phyloP scores from a whole-genome alignment of 2,113 vertebrate genomes.

The Galeopterus variegatus region DNA sequence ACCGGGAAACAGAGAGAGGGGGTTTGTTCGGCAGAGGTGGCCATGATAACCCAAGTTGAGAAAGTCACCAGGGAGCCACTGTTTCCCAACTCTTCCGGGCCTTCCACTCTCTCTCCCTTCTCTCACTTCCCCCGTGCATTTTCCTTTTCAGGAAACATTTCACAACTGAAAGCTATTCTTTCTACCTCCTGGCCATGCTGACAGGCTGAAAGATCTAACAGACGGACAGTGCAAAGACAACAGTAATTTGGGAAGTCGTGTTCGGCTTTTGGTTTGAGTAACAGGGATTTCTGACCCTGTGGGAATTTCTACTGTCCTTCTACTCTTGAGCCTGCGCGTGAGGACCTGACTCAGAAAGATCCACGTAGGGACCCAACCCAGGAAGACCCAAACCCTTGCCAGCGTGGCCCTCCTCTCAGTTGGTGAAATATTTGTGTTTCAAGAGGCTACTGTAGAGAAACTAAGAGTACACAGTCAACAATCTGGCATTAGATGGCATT shows the following conservation, averaged over 20 bases:
- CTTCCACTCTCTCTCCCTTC: neutral
- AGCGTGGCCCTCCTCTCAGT: neutral
- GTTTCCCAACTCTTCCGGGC: too few species aligned
- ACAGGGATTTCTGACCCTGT: neutral
- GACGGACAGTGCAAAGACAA: neutral
- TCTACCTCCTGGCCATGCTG: neutral
- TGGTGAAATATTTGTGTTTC: neutral
- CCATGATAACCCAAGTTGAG: neutral
- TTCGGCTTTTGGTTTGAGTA: neutral
- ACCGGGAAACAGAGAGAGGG: neutral
- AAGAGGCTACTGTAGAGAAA: neutral
- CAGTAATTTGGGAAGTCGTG: neutral
- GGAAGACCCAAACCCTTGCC: neutral
- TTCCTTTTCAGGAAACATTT: neutral
- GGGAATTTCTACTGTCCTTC: neutral
- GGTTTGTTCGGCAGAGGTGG: neutral
- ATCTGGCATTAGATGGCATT: fast-evolving
- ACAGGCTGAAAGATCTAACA: neutral
- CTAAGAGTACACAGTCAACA: neutral
- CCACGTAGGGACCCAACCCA: neutral
- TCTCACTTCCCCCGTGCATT: neutral
- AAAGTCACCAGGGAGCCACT: neutral
- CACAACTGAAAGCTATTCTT: neutral
- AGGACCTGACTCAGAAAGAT: neutral
- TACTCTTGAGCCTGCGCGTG: neutral